These are phyloP conservation scores for Panthera tigris DNA, from an alignment of 2,113 vertebrate species.

Conservation along the genomic window DNA sequence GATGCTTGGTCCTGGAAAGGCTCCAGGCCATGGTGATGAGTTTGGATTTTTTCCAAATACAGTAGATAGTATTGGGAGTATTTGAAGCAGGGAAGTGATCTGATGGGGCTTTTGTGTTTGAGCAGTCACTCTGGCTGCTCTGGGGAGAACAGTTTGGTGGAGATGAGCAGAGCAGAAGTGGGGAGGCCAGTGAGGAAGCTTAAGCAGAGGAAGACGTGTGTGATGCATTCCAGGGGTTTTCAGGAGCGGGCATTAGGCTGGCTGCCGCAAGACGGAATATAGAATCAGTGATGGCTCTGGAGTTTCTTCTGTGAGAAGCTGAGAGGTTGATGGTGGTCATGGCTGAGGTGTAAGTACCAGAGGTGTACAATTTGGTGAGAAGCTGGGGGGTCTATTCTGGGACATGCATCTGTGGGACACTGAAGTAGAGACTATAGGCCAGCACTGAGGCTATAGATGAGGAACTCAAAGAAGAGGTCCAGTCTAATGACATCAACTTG, in stretches of 20 bases:
- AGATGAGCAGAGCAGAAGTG: not conserved
- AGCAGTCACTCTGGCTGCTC: not conserved
- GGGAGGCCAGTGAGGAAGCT: not conserved
- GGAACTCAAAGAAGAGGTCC: not conserved
- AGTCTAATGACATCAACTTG: not conserved
- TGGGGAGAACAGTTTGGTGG: not conserved
- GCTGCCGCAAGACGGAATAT: not conserved
- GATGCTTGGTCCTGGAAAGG: not conserved
- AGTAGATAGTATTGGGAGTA: not conserved
- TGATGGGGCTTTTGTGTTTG: not conserved
- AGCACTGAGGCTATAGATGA: not conserved
- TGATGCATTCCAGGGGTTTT: not conserved
- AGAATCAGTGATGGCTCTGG: not conserved
- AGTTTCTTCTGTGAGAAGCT: not conserved
- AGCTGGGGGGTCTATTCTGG: not conserved
- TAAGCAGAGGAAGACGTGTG: fast-evolving
- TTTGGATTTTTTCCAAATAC: not conserved
- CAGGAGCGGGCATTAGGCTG: not conserved
- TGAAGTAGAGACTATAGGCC: not conserved
- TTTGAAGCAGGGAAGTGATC: not conserved
- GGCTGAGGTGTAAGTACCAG: not conserved
- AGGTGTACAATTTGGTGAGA: fast-evolving
- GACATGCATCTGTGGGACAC: not conserved
- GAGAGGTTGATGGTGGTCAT: not conserved
- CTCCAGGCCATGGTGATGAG: not conserved